Conservation (phyloP, 2,888 invertebrate species). For the Petrolisthes cinctipes region DNA sequence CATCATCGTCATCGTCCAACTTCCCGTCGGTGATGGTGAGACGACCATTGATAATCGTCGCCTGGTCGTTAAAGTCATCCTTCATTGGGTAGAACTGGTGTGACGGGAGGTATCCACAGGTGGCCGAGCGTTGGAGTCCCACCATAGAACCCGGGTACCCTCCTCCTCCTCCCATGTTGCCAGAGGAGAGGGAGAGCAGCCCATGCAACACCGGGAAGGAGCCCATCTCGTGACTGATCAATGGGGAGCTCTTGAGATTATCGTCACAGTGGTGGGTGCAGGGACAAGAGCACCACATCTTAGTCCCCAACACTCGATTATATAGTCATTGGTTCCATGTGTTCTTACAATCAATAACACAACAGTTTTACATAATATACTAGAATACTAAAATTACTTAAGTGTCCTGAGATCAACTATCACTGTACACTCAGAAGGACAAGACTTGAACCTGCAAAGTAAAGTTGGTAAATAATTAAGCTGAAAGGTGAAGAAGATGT, state of each 20-base stretch:
- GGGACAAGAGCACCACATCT: slow-evolving; percentile 48
- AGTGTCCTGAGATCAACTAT: neutral
- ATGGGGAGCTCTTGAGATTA: slow-evolving; percentile 30
- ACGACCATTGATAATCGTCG: slow-evolving; percentile 41
- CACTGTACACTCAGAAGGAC: neutral
- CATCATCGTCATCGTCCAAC: slow-evolving; percentile 42
- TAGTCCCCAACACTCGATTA: neutral
- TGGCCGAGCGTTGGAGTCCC: slow-evolving; percentile 48
- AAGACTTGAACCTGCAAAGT: neutral
- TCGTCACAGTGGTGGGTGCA: slow-evolving; percentile 26
- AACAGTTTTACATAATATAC: neutral
- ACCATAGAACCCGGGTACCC: slow-evolving; percentile 13
- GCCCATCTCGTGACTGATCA: slow-evolving; percentile 42
- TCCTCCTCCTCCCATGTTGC: slow-evolving; percentile 20
- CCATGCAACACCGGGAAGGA: slow-evolving; percentile 41
- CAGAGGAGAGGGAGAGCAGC: slow-evolving; percentile 22
- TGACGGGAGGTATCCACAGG: slow-evolving; percentile 46
- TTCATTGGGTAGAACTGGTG: slow-evolving; percentile 37
- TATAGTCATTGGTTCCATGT: slow-evolving; percentile 9
- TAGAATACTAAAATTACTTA: neutral
- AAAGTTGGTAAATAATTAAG: neutral
- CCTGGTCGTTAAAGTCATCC: slow-evolving; percentile 12
- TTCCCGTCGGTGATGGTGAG: slow-evolving; percentile 47
- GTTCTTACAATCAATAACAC: neutral
- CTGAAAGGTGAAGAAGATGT: neutral